Evolutionary conservation across 2,888 invertebrate genomes (phyloP).

Genomic region (Agrochola lychnidis): DNA sequence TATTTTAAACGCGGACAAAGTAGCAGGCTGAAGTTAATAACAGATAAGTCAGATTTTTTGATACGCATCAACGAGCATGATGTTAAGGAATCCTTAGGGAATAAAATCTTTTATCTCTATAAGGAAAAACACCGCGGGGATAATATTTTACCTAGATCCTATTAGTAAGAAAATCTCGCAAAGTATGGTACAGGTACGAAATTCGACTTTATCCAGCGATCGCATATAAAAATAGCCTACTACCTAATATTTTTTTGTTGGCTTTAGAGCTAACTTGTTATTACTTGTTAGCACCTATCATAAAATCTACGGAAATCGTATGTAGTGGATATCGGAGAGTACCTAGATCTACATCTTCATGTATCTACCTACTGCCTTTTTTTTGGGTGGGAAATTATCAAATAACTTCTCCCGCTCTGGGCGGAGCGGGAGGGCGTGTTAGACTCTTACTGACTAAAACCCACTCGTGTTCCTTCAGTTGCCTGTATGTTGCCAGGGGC

Average conservation of each 20-base stretch:
- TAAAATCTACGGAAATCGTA: slow-evolving; percentile 5
- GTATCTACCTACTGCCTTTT: background rate
- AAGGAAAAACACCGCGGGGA: background rate
- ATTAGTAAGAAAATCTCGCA: background rate
- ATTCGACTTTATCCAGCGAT: slow-evolving; percentile 8
- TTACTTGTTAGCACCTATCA: background rate
- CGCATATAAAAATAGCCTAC: slow-evolving; percentile 6
- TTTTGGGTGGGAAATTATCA: too few relatives aligned
- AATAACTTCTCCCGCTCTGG: too few relatives aligned
- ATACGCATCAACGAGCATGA: too few relatives aligned
- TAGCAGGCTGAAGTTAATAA: too few relatives aligned
- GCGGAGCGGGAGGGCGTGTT: too few relatives aligned
- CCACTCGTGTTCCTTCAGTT: too few relatives aligned
- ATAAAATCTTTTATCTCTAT: background rate
- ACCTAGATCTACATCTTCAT: background rate
- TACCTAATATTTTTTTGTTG: slow-evolving; percentile 26
- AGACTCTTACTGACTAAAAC: too few relatives aligned
- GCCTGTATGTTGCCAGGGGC: too few relatives aligned
- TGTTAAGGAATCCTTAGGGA: too few relatives aligned
- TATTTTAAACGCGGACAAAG: too few relatives aligned
- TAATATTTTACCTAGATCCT: background rate
- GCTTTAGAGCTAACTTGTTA: slow-evolving; percentile 21
- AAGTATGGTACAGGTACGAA: background rate
- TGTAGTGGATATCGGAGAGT: background rate
- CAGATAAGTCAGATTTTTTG: too few relatives aligned